phyloP scores from a whole-genome alignment of 2,888 invertebrate species.

The Polia nebulosa region DNA sequence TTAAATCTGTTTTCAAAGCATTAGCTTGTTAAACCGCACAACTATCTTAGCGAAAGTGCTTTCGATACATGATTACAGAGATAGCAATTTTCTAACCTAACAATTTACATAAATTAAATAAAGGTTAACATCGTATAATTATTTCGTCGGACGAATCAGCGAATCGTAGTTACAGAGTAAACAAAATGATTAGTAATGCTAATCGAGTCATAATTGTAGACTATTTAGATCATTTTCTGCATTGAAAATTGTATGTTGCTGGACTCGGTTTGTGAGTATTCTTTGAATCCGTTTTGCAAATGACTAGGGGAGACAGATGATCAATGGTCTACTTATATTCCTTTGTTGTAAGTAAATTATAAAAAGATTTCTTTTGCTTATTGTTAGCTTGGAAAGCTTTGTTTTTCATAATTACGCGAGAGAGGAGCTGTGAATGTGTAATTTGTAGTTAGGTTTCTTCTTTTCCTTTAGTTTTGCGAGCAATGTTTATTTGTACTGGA shows the following conservation, averaged over 20 bases:
- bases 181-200: constrained; percentile 81
- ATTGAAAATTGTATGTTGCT: constrained; percentile 70
- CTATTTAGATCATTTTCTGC: constrained; percentile 69
- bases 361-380: neutral
- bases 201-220: constrained; percentile 77
- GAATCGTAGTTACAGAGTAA: constrained; percentile 76
- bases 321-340: constrained; percentile 28
- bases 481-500: neutral
- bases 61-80: constrained; percentile 52
- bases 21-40: constrained; percentile 1
- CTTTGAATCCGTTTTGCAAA: constrained; percentile 38
- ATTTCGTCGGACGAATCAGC: constrained; percentile 63
- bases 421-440: neutral
- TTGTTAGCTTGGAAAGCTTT: constrained; percentile 8
- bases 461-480: neutral
- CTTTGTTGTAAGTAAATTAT: constrained; percentile 35
- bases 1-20: neutral
- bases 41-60: constrained; percentile 24
- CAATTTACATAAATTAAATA: constrained; percentile 85
- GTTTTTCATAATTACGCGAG: neutral
- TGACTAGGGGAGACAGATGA: constrained; percentile 34
- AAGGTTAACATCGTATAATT: constrained; percentile 81
- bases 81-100: constrained; percentile 72
- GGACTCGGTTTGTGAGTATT: constrained; percentile 46
- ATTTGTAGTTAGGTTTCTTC: neutral